Evolutionary conservation across 2,797 vertebrate genomes (phyloP), one percentile per base, ranked within the genome.

Genomic region (Heteromormyrus szaboi): DNA sequence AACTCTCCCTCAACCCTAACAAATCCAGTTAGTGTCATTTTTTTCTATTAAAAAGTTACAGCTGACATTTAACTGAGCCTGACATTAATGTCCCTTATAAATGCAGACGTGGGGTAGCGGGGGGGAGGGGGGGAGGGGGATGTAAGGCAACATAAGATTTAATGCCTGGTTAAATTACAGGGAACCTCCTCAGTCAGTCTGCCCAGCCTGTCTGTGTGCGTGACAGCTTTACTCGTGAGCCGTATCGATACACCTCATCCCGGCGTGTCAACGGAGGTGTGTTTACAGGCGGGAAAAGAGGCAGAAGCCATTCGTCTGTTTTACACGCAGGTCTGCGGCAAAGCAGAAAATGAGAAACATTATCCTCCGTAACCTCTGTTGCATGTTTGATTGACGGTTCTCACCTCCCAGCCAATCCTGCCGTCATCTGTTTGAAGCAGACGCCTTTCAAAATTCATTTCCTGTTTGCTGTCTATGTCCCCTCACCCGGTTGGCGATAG

Each of bases 1-100:
- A 29, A 85, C 25, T 51, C 11, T 51, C 46, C 11, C 46, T 33
- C 50, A 85, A 51, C 11, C n/a, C 50, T 53, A 85, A 50, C 48
- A 85, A 51, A 85, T 50, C 83, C 46, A 85, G 83, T 85, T 85
- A 51, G 25, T 85, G 9, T 85, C 46, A 85, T 51, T 51, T 53
- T 51, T 51, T 51, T 53, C 48, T 14, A 85, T 85, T 48, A 85
- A 85, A 85, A 85, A 85, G 83, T 85, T 29, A 50, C 19, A 84
- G 46, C 79, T 83, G 81, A 85, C n/a, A 85, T 85, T 79, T 85
- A 85, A 85, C 50, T 53, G n/a, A 33, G 83, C 22, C 83, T 85
- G 83, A 48, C 83, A 12, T 85, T 79, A 85, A 85, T 85, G 83
- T 14, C 46, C 25, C 83, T 85, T 85, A 85, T 51, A 51, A 85